Evolutionary conservation across 1,140 invertebrate species (phyloP).

Genomic region (Mya arenaria): DNA sequence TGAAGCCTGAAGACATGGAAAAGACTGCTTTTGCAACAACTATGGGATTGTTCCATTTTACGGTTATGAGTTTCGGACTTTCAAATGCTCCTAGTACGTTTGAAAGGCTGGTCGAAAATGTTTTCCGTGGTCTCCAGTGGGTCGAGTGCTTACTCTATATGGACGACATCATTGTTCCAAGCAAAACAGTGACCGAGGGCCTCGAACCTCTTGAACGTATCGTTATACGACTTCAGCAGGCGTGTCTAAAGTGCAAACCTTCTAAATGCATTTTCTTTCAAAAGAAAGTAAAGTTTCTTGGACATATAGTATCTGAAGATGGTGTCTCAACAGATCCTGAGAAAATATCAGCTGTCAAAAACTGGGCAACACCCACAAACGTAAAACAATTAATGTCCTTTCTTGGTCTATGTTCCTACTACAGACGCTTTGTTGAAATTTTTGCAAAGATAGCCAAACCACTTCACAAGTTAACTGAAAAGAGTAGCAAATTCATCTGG

Average conservation of each 20-base stretch:
- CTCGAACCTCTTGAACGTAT: constrained; percentile 6
- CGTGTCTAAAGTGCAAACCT: constrained; percentile 25
- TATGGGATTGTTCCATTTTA: constrained; percentile 58
- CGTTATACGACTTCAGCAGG: constrained; percentile 29
- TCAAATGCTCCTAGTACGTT: constrained; percentile 38
- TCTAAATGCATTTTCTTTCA: constrained; percentile 10
- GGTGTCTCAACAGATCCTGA: neutral
- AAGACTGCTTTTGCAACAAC: constrained; percentile 75
- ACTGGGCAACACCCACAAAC: neutral
- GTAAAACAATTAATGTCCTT: neutral
- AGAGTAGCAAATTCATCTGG: constrained; percentile 8
- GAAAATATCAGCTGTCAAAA: neutral
- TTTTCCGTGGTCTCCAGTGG: constrained; percentile 4
- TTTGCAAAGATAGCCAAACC: neutral
- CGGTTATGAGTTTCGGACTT: constrained; percentile 54
- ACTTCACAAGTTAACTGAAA: constrained; percentile 17
- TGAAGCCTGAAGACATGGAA: constrained; percentile 71
- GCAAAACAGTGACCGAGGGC: constrained; percentile 10
- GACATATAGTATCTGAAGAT: neutral
- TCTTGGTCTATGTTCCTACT: no score
- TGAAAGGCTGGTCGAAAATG: constrained; percentile 21
- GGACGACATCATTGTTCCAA: constrained; percentile 34
- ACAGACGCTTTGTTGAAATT: neutral
- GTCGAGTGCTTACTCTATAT: constrained; percentile 17
- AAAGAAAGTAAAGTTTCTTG: constrained; percentile 5